Evolutionary conservation across 37 sponge, comb jelly and placozoan genomes (phyloP), one percentile per base, ranked within the genome.

Genomic region (Haliclona indistincta): DNA sequence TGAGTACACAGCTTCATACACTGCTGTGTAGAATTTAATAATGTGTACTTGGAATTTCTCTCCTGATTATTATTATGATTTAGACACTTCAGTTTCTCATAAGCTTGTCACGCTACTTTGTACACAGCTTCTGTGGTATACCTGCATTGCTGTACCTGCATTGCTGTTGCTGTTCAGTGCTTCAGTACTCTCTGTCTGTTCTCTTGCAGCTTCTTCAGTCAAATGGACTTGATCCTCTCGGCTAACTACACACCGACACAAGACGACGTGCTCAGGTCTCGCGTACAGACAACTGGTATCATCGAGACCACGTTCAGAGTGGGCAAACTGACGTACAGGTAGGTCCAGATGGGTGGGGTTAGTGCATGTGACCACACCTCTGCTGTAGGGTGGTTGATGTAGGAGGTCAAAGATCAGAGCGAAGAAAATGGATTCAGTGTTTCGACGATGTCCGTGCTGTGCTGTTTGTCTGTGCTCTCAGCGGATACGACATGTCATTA

Each of bases 391-490:
- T 97, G 61, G 91, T 91, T 67, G 98, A 97, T 70, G 98, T 97
- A 51, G 98, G 98, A 52, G 98, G 98, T 2, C 98, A 97, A 77
- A 69, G 98, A 49, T 97, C 98, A 37, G 98, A 97, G 75, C 73
- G 98, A 73, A 82, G 95, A 78, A 97, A 97, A 64, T 97, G 98
- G 98, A 97, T 97, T n/a, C 92, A 91, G 62, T 97, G 98, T 86
- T 97, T 97, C 84, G 98, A 97, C 75, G 98, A 97, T 68, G 98
- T 97, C 8, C 82, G 82, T 44, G 95, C 98, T 17, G 98, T 97
- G 26, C 69, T 97, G 70, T 97, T 97, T 73, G 94, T 97, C 38
- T 86, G 87, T 73, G 92, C 98, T 13, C 87, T 97, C 25, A 94
- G 92, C 56, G 98, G 98, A 2, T 97, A 97, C 81, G 98, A 97